Base-by-base conservation (phyloP, 2,888 invertebrate species). In the Pseudococcus jackbeardsleyi region DNA sequence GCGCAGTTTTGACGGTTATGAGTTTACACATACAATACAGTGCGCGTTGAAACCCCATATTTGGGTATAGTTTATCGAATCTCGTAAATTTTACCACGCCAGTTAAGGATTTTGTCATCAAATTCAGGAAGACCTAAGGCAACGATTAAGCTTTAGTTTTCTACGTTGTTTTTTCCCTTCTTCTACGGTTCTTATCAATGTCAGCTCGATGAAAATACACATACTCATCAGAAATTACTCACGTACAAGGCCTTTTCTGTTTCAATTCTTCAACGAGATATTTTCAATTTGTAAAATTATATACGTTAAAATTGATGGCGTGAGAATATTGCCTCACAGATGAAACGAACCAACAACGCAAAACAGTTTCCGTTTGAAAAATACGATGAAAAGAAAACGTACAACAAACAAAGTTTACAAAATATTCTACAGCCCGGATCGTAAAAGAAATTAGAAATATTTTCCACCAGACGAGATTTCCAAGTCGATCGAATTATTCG, bases 371-470 rank as follows among this genome's bases (percentile, higher is more conserved):
- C 5, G 15, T 54, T 54, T n/a, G n/a, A 8, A 54, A 54, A n/a
- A 54, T 5, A n/a, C 15, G n/a, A 42, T 42, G n/a, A n/a, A 15
- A 50, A 50, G 48, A 54, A 54, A 54, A 54, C 54, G 6, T 54
- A n/a, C n/a, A 7, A n/a, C 54, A 15, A 54, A 54, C 54, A 50
- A 50, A 50, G 8, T 50, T 54, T 54, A 5, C 15, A 54, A 54
- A 54, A 54, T 54, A n/a, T 54, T 54, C 15, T n/a, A 12, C 15
- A 50, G 11, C 8, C 12, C 50, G 7, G 17, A 54, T 54, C n/a
- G 54, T n/a, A 54, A 54, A 54, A 54, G 54, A 54, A 54, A 54
- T n/a, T n/a, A 54, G n/a, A 54, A 54, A 54, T 64, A 64, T 64
- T 64, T 64, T 64, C 64, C 11, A 22, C 64, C 64, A 19, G 22